Evolutionary conservation across 2,888 invertebrate genomes (phyloP).

Genomic region (Toxonevra muliebris): DNA sequence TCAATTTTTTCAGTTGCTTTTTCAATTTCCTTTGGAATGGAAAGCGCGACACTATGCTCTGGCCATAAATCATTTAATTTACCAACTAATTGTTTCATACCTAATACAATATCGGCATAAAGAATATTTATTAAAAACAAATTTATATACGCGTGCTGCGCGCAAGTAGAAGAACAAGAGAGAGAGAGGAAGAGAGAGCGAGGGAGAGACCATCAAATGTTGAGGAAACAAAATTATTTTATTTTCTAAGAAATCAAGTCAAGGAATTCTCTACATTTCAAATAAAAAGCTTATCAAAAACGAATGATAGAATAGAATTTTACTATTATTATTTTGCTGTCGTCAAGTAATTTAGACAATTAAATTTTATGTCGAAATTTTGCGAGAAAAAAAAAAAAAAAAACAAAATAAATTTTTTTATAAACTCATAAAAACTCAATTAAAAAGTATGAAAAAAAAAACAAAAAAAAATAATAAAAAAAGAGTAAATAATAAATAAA

Average conservation of each 20-base stretch:
- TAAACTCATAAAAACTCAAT: neutral
- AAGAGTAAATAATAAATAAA: neutral
- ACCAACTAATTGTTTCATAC: slow-evolving; percentile 64
- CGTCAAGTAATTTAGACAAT: neutral
- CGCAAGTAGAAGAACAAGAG: slow-evolving; percentile 2
- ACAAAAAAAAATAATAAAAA: neutral
- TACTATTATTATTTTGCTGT: neutral
- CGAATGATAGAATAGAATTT: neutral
- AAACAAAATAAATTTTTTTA: too few species aligned
- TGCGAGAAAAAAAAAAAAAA: too few species aligned
- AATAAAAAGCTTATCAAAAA: neutral
- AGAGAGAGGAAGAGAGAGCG: neutral
- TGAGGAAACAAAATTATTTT: neutral
- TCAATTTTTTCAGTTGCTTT: slow-evolving; percentile 60
- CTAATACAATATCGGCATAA: slow-evolving; percentile 43
- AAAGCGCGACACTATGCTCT: slow-evolving; percentile 63
- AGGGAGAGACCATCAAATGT: slow-evolving; percentile 18
- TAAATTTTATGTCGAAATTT: too few species aligned
- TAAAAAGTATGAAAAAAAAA: neutral
- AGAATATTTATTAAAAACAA: slow-evolving; percentile 19
- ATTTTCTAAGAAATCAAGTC: too few species aligned
- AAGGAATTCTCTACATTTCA: too few species aligned
- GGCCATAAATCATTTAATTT: slow-evolving; percentile 65
- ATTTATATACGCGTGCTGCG: neutral
- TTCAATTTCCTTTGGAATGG: slow-evolving; percentile 65